Evolutionary conservation across 1,140 invertebrate genomes (phyloP), one percentile per base, ranked within the genome.

Genomic region (Bactericera cockerelli): DNA sequence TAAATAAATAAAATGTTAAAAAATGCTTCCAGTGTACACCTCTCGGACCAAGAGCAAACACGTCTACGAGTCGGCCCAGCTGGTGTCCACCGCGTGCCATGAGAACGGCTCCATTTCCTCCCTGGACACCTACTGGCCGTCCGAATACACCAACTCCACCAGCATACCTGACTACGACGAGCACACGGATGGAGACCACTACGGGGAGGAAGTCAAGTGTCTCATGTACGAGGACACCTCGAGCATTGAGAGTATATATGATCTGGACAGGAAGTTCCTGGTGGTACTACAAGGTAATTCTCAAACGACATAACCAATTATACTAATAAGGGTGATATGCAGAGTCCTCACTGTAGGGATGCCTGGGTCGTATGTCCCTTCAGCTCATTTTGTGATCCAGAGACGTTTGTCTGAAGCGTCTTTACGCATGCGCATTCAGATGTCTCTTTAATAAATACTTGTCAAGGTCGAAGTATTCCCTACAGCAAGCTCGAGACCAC

Each of bases 291-390:
- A 79, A 68, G 76, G 76, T 4, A 71, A 11, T 36, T 36, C n/a
- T n/a, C n/a, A n/a, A n/a, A n/a, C n/a, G n/a, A n/a, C n/a, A n/a
- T n/a, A n/a, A n/a, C n/a, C n/a, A n/a, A n/a, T n/a, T n/a, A n/a
- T 72, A 61, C 79, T 83, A 59, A 80, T 80, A 25, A 76, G 80
- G 68, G 74, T n/a, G n/a, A n/a, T n/a, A n/a, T n/a, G n/a, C n/a
- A n/a, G n/a, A n/a, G n/a, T n/a, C n/a, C n/a, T n/a, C 74, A 68
- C n/a, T n/a, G n/a, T n/a, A n/a, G n/a, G 60, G 26, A 36, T 56
- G n/a, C n/a, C n/a, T n/a, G n/a, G n/a, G n/a, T n/a, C n/a, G n/a
- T n/a, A n/a, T n/a, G n/a, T n/a, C n/a, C n/a, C n/a, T n/a, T n/a
- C n/a, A n/a, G n/a, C n/a, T n/a, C n/a, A n/a, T n/a, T n/a, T n/a